Conservation (phyloP, 2,888 invertebrate genomes). For the Agonopterix arenella region DNA sequence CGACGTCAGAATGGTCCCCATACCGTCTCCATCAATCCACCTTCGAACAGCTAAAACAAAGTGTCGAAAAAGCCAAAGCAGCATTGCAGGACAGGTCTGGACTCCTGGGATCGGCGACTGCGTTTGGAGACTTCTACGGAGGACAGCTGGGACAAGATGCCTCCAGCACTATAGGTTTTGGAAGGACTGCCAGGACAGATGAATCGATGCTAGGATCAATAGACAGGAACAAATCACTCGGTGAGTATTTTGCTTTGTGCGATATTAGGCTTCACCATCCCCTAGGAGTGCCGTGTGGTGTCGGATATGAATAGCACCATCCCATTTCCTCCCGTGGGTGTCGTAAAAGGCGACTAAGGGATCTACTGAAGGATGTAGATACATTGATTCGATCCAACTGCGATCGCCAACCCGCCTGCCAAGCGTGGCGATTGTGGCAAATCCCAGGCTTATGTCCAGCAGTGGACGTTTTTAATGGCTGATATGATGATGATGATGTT, state of each 20-base stretch:
- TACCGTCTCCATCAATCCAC: constrained; percentile 92
- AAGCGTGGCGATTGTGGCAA: no score
- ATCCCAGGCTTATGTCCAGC: no score
- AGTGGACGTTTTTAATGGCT: no score
- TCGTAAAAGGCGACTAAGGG: no score
- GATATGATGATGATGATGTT: no score
- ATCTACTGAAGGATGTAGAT: no score
- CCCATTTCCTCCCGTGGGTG: no score
- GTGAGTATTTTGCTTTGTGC: constrained; percentile 33
- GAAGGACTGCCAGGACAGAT: constrained; percentile 51
- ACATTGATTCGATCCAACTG: no score
- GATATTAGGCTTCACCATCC: no score
- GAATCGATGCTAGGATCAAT: constrained; percentile 62
- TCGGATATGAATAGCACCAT: no score
- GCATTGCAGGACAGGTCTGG: constrained; percentile 85
- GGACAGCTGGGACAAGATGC: constrained; percentile 68
- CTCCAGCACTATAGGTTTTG: constrained; percentile 51
- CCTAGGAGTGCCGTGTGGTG: no score
- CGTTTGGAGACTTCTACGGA: constrained; percentile 82
- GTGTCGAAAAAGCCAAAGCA: constrained; percentile 93
- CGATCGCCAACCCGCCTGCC: no score
- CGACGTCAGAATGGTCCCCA: constrained; percentile 83
- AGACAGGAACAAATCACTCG: constrained; percentile 61
- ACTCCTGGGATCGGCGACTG: constrained; percentile 83
- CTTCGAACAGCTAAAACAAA: constrained; percentile 92